Percentiles rank a stretch among this genome's conserved stretches.
Evolutionary conservation across 2,797 vertebrate genomes (phyloP).

Genomic region (Lemur catta): DNA sequence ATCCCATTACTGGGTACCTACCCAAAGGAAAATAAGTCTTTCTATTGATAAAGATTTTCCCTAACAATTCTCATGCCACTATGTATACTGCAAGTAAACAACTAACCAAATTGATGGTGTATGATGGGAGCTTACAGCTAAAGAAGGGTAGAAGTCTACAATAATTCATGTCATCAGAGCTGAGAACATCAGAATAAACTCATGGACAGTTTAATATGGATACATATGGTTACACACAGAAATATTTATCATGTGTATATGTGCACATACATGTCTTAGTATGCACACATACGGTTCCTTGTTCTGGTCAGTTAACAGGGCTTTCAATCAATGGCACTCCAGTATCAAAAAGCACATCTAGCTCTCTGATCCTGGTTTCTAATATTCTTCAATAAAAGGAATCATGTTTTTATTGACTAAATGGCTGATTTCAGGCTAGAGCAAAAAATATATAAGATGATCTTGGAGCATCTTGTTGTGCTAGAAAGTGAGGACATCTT

Average conservation of each 20-base stretch:
- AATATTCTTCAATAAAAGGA: neutral
- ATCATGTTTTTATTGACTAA: neutral
- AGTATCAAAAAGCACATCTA: neutral
- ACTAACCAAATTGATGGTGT: neutral
- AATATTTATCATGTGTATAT: neutral
- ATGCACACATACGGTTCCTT: neutral
- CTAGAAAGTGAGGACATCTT: neutral
- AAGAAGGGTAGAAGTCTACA: neutral
- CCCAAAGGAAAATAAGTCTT: neutral
- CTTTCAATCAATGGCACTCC: neutral
- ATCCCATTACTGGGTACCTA: neutral
- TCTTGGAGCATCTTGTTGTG: neutral
- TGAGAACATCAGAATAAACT: neutral
- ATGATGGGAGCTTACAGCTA: neutral
- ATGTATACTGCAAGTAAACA: neutral
- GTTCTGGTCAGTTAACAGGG: neutral
- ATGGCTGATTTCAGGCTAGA: neutral
- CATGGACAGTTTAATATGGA: neutral
- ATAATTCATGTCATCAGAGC: neutral
- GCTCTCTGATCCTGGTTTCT: neutral
- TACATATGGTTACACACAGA: neutral
- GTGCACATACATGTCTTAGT: neutral
- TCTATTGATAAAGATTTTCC: neutral
- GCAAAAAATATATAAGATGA: neutral
- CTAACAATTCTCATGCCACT: neutral